Evolutionary conservation across 2,888 invertebrate genomes (phyloP), one percentile per base, ranked within the genome.

Genomic region (Furcula furcula): DNA sequence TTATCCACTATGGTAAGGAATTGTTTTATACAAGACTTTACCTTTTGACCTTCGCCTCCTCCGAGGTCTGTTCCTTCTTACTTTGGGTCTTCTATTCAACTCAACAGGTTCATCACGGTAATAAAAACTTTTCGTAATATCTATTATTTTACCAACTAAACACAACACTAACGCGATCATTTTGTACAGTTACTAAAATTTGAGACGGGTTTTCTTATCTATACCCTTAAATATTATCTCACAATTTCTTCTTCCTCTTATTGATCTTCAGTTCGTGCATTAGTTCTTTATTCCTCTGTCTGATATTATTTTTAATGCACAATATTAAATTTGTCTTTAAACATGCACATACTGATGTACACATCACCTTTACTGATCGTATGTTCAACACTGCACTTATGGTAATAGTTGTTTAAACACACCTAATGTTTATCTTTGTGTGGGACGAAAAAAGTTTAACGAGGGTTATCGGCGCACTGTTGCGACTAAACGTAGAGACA

Each of bases 111-210:
- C 49, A 28, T 50, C 36, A 31, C 26, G 40, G 20, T 35, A 39
- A 41, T 60, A 59, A 31, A 22, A 55, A 65, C 45, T 64, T 53
- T 51, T 71, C 28, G 66, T 58, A 25, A 77, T 45, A 42, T 81
- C 71, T 40, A 81, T 64, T 38, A 86, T 52, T 63, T 76, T 77
- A 2, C 71, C 66, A 38, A 81, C 51, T 33, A 85, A 60, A 51
- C 65, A 84, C 66, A 82, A 59, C 58, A 83, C 67, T 38, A 82
- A 48, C 13, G 61, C 84, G 34, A 86, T 83, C 86, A 87, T 87
- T 55, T 65, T 63, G 10, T 40, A 48, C 40, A 34, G 35, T 55
- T 40, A 43, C 39, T 47, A 41, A 29, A 39, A 34, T 34, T 40
- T 42, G 25, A 37, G 21, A 41, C 44, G 31, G 29, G 32, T 45